Evolutionary conservation across 2,888 invertebrate species (phyloP).

Genomic region (Rugalucina vietnamica): DNA sequence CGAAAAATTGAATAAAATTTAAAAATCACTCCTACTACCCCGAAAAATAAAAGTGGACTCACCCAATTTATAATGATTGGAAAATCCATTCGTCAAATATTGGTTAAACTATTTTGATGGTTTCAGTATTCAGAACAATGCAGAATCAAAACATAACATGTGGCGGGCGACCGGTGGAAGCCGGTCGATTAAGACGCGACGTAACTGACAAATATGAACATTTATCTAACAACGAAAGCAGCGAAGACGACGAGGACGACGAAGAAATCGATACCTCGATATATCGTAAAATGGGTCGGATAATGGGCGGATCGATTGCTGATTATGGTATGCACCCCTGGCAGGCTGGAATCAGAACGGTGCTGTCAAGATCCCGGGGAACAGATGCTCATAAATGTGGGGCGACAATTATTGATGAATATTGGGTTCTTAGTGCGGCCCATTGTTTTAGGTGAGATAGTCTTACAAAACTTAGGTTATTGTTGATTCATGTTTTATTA

Average conservation of each 20-base stretch:
- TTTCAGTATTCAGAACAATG: neutral
- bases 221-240: neutral
- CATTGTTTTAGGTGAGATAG: constrained; percentile 79
- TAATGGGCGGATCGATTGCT: constrained; percentile 73
- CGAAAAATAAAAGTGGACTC: no score
- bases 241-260: constrained; percentile 11
- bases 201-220: neutral
- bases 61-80: no score
- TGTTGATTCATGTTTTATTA: no score
- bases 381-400: constrained; percentile 73
- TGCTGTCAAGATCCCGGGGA: constrained; percentile 17
- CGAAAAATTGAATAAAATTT: no score
- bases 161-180: constrained; percentile 43
- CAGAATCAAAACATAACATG: constrained; percentile 29
- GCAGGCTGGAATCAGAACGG: constrained; percentile 69
- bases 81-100: no score
- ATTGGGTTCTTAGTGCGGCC: constrained; percentile 79
- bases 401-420: constrained; percentile 72
- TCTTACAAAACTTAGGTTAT: no score
- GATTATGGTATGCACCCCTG: constrained; percentile 76
- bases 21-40: no score
- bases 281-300: constrained; percentile 40
- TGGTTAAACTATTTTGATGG: no score
- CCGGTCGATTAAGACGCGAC: constrained; percentile 27
- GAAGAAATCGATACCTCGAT: constrained; percentile 15